phyloP scores from a whole-genome alignment of 37 sponge, comb jelly and placozoan species.

The Crambe crambe region DNA sequence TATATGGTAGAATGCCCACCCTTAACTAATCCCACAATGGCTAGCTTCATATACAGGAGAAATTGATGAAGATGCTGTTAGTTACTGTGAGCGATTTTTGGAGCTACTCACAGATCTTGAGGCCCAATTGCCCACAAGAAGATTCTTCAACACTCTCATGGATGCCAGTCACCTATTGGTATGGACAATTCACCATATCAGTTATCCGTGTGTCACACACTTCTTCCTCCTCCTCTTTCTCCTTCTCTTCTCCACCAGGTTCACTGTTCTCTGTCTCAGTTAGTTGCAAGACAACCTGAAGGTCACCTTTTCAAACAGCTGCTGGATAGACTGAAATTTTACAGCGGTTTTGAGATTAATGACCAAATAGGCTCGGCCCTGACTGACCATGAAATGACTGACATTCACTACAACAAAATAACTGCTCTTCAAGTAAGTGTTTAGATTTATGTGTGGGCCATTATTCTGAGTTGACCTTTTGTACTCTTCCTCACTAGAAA shows the following conservation, averaged over 20 bases:
- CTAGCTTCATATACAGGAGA: slow-evolving; percentile 18
- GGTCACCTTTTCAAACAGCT: slow-evolving; percentile 92
- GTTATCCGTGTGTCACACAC: too few relatives aligned
- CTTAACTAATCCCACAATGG: neutral
- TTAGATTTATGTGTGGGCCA: neutral
- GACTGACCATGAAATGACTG: slow-evolving; percentile 82
- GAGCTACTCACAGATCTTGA: slow-evolving; percentile 93
- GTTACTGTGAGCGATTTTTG: slow-evolving; percentile 90
- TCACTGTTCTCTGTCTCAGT: slow-evolving; percentile 52
- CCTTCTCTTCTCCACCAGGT: slow-evolving; percentile 36
- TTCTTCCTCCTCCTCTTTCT: too few relatives aligned
- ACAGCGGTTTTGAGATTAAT: slow-evolving; percentile 94
- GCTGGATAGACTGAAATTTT: slow-evolving; percentile 87
- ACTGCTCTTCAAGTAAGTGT: slow-evolving; percentile 63
- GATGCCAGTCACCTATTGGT: slow-evolving; percentile 85
- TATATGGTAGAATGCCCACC: neutral
- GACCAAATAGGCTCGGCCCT: slow-evolving; percentile 85
- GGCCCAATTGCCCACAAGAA: slow-evolving; percentile 90
- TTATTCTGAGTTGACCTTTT: neutral
- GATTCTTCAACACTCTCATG: slow-evolving; percentile 96
- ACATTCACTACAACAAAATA: slow-evolving; percentile 80
- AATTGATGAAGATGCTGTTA: slow-evolving; percentile 49
- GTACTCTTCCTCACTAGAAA: slow-evolving; percentile 47
- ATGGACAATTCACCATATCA: too few relatives aligned
- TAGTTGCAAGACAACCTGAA: slow-evolving; percentile 67